Conservation (phyloP, 1,140 invertebrate genomes). For the Brachionus plicatilis region DNA sequence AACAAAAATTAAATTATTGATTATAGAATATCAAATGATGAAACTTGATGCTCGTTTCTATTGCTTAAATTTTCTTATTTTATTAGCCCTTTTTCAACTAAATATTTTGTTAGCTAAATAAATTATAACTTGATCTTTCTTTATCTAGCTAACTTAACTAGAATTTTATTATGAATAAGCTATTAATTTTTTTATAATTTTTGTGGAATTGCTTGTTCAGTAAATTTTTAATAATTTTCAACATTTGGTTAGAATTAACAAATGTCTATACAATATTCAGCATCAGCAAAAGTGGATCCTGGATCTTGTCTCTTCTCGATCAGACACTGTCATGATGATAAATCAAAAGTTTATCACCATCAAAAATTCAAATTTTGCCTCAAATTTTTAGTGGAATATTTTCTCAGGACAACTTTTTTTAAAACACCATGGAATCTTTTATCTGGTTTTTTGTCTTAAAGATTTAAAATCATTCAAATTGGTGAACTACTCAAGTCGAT, state of each 20-base stretch:
- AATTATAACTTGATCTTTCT: background rate
- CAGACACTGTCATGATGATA: background rate
- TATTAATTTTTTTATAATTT: background rate
- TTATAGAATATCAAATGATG: background rate
- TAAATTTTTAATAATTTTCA: background rate
- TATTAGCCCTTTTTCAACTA: background rate
- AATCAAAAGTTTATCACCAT: background rate
- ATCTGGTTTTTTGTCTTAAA: too few relatives aligned
- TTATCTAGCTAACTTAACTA: background rate
- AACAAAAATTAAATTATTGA: background rate
- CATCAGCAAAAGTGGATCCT: background rate
- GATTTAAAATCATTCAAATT: too few relatives aligned
- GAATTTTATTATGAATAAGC: constrained; percentile 1
- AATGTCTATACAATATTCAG: background rate
- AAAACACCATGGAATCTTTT: background rate
- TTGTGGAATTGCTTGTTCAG: background rate
- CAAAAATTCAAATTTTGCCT: background rate
- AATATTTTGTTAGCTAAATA: background rate
- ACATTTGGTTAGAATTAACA: background rate
- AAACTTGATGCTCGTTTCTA: background rate
- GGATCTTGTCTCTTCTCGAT: background rate
- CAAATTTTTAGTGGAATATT: background rate
- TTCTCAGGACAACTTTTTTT: background rate
- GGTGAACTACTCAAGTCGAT: too few relatives aligned
- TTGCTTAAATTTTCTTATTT: background rate